Evolutionary conservation across 1,140 invertebrate species (phyloP).

Genomic region (Drosophila nigromelanica): DNA sequence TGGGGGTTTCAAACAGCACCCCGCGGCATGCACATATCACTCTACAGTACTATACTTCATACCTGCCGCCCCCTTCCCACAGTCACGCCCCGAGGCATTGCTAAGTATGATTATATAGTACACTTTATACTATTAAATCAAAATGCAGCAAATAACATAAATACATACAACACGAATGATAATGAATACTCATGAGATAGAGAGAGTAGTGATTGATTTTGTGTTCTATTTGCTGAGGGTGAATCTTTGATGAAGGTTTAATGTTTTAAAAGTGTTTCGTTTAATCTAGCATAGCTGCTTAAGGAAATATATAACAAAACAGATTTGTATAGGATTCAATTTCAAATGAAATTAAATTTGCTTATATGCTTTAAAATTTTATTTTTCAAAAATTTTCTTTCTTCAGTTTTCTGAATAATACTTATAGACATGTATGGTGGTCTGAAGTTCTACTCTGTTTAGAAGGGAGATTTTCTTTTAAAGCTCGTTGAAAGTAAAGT

Average conservation of each 20-base stretch:
- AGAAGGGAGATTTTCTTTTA: no score
- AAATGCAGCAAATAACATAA: constrained; percentile 4
- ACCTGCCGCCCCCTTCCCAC: not conserved
- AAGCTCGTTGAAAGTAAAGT: no score
- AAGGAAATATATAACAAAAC: no score
- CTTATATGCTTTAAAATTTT: no score
- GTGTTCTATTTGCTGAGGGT: not conserved
- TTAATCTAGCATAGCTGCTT: no score
- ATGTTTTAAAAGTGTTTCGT: no score
- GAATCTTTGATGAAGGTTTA: not conserved
- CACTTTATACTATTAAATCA: constrained; percentile 16
- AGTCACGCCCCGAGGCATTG: not conserved
- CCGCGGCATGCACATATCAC: constrained; percentile 40
- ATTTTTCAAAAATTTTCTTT: no score
- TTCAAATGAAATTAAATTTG: no score
- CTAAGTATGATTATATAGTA: constrained; percentile 21
- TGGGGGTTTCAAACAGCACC: constrained; percentile 2
- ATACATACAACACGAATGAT: constrained; percentile 8
- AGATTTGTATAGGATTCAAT: no score
- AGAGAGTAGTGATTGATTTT: constrained; percentile 7
- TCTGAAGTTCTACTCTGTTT: no score
- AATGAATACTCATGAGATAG: constrained; percentile 24
- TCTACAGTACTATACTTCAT: not conserved
- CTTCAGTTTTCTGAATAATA: no score
- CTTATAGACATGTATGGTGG: no score